phyloP scores from a whole-genome alignment of 2,113 vertebrate genomes.

The Plotosus lineatus region DNA sequence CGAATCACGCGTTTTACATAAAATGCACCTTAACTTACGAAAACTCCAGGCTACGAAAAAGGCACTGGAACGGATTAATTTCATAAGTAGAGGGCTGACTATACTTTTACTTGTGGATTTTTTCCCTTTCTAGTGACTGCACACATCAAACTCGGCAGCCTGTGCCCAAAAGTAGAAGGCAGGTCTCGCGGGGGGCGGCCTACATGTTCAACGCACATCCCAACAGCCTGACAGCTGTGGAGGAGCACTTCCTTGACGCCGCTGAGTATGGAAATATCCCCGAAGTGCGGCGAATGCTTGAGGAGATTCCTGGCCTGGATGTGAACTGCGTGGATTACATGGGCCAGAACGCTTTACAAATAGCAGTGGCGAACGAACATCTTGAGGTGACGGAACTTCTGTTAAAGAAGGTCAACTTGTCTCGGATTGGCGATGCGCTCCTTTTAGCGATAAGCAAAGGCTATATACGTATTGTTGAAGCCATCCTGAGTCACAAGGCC shows the following conservation, averaged over 20 bases:
- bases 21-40: too few relatives aligned
- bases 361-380: constrained; percentile 93
- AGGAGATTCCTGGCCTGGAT: constrained; percentile 85
- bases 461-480: constrained; percentile 94
- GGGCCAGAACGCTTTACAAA: constrained; percentile 94
- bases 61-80: too few relatives aligned
- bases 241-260: constrained; percentile 93
- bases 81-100: too few relatives aligned
- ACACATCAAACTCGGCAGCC: constrained; percentile 79
- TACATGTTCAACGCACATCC: constrained; percentile 93
- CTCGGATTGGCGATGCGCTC: constrained; percentile 92
- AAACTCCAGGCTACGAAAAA: too few relatives aligned
- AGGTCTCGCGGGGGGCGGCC: constrained; percentile 87
- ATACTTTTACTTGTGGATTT: constrained; percentile 18
- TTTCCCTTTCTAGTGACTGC: constrained; percentile 70
- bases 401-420: constrained; percentile 86
- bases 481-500: constrained; percentile 83
- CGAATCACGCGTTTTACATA: too few relatives aligned
- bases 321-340: constrained; percentile 98
- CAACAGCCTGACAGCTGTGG: constrained; percentile 81
- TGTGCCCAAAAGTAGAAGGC: constrained; percentile 83
- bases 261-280: constrained; percentile 98
- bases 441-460: constrained; percentile 74
- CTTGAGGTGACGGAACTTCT: constrained; percentile 94
- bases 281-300: constrained; percentile 93